Evolutionary conservation across 2,113 vertebrate genomes (phyloP).

Genomic region (Zosterops japonicus): DNA sequence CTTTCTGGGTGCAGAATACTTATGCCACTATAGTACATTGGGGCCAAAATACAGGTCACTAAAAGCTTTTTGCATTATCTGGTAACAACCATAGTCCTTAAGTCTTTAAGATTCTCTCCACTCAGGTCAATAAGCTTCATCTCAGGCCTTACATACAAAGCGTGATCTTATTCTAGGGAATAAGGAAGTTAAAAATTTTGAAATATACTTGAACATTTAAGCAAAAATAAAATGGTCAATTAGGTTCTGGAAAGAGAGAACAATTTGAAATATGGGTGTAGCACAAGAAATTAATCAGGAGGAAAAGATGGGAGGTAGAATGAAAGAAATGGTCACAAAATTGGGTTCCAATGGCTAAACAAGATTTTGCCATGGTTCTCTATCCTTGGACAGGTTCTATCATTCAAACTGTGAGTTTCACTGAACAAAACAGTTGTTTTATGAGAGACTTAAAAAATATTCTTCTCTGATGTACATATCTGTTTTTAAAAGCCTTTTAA

Average conservation of each 20-base stretch:
- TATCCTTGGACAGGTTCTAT: neutral
- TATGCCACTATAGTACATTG: neutral
- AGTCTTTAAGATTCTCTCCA: neutral
- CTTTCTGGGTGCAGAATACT: neutral
- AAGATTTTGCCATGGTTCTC: neutral
- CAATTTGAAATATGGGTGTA: neutral
- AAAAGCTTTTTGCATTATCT: constrained; percentile 30
- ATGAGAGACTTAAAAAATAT: neutral
- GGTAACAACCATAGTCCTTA: neutral
- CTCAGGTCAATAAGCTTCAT: neutral
- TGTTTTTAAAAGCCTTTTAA: neutral
- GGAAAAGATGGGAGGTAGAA: neutral
- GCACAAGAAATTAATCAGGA: neutral
- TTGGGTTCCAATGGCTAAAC: neutral
- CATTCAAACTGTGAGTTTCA: neutral
- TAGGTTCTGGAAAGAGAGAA: neutral
- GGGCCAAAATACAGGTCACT: constrained; percentile 20
- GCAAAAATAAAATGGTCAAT: neutral
- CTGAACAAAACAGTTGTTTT: neutral
- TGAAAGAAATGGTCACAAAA: fast-evolving
- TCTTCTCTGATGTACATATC: neutral
- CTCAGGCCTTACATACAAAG: neutral
- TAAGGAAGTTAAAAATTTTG: neutral
- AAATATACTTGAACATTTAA: neutral
- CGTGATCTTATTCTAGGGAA: neutral